A percentile compares a stretch with the other conserved stretches of the same genome.
These are phyloP conservation scores for Vidua chalybeata DNA, from an alignment of 2,113 vertebrate genomes.

Conservation along the genomic window DNA sequence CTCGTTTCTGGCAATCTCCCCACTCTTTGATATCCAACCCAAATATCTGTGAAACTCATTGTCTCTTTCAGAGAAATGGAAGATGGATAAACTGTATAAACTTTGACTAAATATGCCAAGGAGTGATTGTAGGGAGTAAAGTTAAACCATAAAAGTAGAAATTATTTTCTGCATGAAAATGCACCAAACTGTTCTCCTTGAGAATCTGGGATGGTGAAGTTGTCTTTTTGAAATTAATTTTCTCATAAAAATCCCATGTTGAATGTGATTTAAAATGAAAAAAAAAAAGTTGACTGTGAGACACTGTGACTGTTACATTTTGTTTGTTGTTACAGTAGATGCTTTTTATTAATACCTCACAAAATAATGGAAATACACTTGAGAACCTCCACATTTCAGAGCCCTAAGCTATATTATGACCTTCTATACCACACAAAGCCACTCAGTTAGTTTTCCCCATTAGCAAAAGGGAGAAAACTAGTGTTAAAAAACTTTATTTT, in stretches of 20 bases:
- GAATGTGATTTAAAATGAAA: neutral
- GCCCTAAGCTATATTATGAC: neutral
- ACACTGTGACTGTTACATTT: neutral
- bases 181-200: neutral
- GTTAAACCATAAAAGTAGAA: neutral
- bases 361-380: neutral
- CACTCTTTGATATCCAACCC: neutral
- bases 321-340: neutral
- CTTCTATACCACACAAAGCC: neutral
- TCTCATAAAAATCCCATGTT: neutral
- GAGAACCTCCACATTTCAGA: neutral
- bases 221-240: neutral
- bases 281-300: neutral
- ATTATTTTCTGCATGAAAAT: neutral
- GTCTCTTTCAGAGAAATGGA: neutral
- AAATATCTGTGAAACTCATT: neutral
- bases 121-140: rapidly evolving
- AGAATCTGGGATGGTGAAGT: neutral
- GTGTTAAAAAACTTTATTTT: neutral
- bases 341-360: neutral
- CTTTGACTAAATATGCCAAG: neutral
- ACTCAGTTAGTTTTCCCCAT: neutral
- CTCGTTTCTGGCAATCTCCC: neutral
- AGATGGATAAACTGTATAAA: neutral
- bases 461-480: neutral